Evolutionary conservation across 2,797 vertebrate genomes (phyloP), one percentile per base, ranked within the genome.

Genomic region (Alosa sapidissima): DNA sequence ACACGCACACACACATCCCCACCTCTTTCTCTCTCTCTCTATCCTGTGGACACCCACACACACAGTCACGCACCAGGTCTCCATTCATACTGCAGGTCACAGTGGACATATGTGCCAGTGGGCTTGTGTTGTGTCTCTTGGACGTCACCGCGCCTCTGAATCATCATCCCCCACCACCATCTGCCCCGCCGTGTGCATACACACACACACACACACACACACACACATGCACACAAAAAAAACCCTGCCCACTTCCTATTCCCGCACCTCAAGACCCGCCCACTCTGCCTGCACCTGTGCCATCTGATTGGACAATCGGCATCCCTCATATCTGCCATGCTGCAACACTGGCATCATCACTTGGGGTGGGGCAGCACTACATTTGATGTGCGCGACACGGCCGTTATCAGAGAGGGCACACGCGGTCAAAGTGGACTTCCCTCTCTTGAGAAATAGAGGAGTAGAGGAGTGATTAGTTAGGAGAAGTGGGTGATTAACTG

Each of bases 81-180:
- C 68, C 36, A 75, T 75, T 41, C n/a, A 13, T 65, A 72, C 24
- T 51, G 11, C 41, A 72, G 36, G 81, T 28, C 45, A 55, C 84
- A 7, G 47, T 4, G 13, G 45, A 48, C 83, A 86, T 81, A 86
- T 87, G 90, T 88, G 86, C 91, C 90, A 90, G 19, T 81, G 4
- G 33, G 82, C 86, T 84, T 87, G 85, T 3, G 82, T 91, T 91
- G 91, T 90, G 90, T 93, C 87, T 92, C 87, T 84, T 93, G 91
- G 91, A 92, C 90, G 87, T 93, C 91, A 91, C 83, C 87, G 86
- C 82, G 82, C 85, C 62, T 87, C 62, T 87, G 90, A 93, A 85
- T 92, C 93, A 92, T 92, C 93, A 92, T 85, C 87, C 89, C 91
- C 88, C 52, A 91, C 87, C 90, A 92, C 94, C 94, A 94, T 94